These are phyloP conservation scores for Lapara coniferarum DNA, from an alignment of 2,888 invertebrate species.

Conservation along the genomic window DNA sequence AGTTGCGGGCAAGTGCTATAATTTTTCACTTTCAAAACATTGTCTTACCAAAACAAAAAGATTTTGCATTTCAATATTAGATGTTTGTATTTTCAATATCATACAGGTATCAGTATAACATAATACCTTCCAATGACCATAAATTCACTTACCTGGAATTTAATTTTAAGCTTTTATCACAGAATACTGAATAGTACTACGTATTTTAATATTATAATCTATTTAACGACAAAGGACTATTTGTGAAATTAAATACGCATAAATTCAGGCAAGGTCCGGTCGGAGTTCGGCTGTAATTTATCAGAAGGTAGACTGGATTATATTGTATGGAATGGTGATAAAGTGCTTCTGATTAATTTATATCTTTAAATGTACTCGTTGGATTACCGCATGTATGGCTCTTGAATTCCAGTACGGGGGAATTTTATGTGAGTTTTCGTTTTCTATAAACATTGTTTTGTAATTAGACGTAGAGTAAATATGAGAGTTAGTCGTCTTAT, in stretches of 20 bases:
- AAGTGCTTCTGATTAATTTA: slow-evolving; percentile 32
- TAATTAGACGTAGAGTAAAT: no score
- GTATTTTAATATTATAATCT: not conserved
- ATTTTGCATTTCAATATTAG: no score
- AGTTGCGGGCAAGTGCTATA: no score
- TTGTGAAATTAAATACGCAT: slow-evolving; percentile 19
- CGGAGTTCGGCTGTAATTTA: slow-evolving; percentile 18
- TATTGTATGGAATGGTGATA: slow-evolving; percentile 36
- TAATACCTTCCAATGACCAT: not conserved
- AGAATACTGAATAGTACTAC: not conserved
- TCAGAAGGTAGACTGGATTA: slow-evolving; percentile 32
- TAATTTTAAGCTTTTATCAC: not conserved
- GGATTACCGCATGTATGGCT: no score
- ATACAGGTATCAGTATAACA: not conserved
- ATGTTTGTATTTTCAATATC: not conserved
- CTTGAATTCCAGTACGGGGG: no score
- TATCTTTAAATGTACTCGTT: not conserved
- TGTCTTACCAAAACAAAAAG: no score
- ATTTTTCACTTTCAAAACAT: no score
- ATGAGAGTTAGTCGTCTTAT: no score
- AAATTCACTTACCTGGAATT: not conserved
- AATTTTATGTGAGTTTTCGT: no score
- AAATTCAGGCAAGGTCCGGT: slow-evolving; percentile 6
- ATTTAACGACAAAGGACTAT: slow-evolving; percentile 8
- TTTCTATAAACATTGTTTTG: no score